Conservation (phyloP, 30 jellyfish, hydroid and myxozoan species). For the Hydractinia echinata region DNA sequence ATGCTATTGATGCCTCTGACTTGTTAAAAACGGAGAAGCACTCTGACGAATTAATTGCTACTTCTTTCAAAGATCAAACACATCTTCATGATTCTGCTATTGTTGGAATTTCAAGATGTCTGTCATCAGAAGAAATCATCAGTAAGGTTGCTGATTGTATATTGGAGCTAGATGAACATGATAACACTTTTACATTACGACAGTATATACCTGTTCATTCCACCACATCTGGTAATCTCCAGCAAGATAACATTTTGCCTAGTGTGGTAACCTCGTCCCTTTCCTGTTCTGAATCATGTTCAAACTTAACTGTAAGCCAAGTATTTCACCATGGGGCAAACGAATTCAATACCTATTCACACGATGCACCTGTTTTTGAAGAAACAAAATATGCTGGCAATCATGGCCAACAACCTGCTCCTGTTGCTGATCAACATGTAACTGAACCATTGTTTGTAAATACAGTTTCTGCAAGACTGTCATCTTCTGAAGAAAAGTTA, state of each 20-base stretch:
- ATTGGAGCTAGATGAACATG: conserved; percentile 27
- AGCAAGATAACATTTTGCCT: not conserved
- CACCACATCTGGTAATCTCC: not conserved
- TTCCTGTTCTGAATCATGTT: not conserved
- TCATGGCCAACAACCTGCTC: not conserved
- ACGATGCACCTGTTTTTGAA: conserved; percentile 1
- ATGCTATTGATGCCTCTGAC: conserved; percentile 19
- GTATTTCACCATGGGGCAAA: not conserved
- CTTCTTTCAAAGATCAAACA: not conserved
- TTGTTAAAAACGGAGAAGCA: conserved; percentile 9
- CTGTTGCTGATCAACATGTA: not conserved
- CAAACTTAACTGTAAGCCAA: not conserved
- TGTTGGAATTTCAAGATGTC: conserved; percentile 1
- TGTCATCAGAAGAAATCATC: conserved; percentile 24
- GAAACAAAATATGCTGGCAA: not conserved
- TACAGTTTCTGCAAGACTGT: conserved; percentile 14
- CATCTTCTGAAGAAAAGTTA: conserved; percentile 34
- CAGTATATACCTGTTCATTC: not conserved
- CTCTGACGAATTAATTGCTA: not conserved
- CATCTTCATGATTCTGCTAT: too few species aligned
- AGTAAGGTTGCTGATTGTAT: conserved; percentile 44
- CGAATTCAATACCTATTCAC: not conserved
- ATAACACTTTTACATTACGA: not conserved
- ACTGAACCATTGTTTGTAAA: conserved; percentile 15
- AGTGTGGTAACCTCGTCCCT: not conserved